Conservation (phyloP, 2,888 invertebrate genomes). For the Venusia cambrica region DNA sequence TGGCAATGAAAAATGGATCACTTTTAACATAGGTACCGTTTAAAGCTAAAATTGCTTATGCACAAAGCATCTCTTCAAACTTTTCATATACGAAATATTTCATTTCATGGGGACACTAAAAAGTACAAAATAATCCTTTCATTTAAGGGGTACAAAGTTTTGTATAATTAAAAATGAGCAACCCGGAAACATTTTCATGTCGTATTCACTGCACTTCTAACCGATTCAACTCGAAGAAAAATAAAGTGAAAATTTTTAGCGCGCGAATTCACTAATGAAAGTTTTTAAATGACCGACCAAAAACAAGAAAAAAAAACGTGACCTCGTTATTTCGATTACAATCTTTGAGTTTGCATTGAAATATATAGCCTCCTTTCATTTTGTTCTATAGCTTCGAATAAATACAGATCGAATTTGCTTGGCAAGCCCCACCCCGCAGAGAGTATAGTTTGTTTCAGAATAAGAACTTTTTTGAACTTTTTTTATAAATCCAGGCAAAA, state of each 20-base stretch:
- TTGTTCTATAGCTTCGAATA: constrained; percentile 22
- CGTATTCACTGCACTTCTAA: constrained; percentile 32
- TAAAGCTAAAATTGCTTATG: too few relatives aligned
- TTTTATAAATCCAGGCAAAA: constrained; percentile 69
- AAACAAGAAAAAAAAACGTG: constrained; percentile 57
- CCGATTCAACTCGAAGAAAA: constrained; percentile 52
- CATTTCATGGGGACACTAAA: background rate
- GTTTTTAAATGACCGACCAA: constrained; percentile 72
- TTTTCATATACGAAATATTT: constrained; percentile 4
- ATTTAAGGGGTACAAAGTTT: constrained; percentile 17
- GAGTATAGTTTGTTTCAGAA: constrained; percentile 30
- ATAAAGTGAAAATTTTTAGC: constrained; percentile 62
- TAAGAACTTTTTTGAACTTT: constrained; percentile 61
- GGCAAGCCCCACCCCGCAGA: constrained; percentile 15
- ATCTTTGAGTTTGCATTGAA: constrained; percentile 44
- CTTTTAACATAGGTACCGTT: too few relatives aligned
- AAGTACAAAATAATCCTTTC: constrained; percentile 7
- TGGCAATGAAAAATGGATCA: too few relatives aligned
- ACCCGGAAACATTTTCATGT: constrained; percentile 27
- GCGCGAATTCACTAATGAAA: constrained; percentile 76
- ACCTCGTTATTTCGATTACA: constrained; percentile 70
- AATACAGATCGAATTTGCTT: constrained; percentile 34
- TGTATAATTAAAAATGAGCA: constrained; percentile 25
- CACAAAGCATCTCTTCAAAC: too few relatives aligned
- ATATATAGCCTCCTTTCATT: constrained; percentile 22